Percentiles rank a stretch among this genome's conserved stretches.
phyloP scores from a whole-genome alignment of 2,797 vertebrate genomes.

The Champsocephalus esox region DNA sequence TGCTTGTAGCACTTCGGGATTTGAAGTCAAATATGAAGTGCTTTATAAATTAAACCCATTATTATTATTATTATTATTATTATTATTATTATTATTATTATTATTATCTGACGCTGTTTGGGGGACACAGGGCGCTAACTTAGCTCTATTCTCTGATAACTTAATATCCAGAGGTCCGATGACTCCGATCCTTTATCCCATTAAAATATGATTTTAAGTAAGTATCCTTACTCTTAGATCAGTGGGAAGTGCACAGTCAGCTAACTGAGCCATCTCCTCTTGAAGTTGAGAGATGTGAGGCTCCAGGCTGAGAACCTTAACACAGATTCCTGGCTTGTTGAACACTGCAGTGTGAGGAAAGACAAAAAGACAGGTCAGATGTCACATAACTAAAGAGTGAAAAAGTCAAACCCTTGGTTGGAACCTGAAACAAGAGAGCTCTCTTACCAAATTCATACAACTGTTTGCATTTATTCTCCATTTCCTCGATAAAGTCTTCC shows the following conservation, averaged over 20 bases:
- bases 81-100: too few relatives aligned
- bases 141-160: too few relatives aligned
- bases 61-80: too few relatives aligned
- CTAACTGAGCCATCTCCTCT: conserved; percentile 93
- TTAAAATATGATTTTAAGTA: not conserved
- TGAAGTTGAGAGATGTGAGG: conserved; percentile 89
- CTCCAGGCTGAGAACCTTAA: conserved; percentile 96
- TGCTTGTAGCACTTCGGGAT: too few relatives aligned
- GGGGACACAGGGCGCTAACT: too few relatives aligned
- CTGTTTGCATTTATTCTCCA: conserved; percentile 94
- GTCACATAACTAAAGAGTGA: not conserved
- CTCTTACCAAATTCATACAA: conserved; percentile 94
- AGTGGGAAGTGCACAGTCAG: conserved; percentile 91
- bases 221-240: conserved; percentile 88
- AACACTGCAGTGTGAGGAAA: conserved; percentile 83
- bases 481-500: conserved; percentile 90
- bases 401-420: not conserved
- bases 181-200: too few relatives aligned
- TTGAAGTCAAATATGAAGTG: too few relatives aligned
- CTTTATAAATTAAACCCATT: too few relatives aligned
- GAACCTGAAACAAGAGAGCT: not conserved
- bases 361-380: not conserved
- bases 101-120: too few relatives aligned
- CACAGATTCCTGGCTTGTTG: conserved; percentile 95
- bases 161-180: too few relatives aligned